A percentile compares a stretch with the other conserved stretches of the same genome.
These are phyloP conservation scores for Chloroceryle inda DNA, from an alignment of 2,797 vertebrate species.

Conservation along the genomic window DNA sequence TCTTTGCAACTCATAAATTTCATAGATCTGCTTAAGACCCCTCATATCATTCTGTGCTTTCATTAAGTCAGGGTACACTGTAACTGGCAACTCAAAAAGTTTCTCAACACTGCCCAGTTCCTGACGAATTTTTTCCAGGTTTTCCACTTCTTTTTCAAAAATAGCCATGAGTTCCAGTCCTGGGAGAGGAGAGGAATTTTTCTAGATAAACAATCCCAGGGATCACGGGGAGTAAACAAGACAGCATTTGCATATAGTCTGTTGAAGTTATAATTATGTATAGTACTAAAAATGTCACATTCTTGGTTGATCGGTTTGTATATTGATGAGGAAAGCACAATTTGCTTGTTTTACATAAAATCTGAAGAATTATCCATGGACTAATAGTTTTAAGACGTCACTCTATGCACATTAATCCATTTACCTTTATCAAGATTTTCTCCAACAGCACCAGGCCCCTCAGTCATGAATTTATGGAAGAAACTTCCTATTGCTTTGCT, in stretches of 20 bases:
- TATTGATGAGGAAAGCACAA: background rate
- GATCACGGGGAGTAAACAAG: background rate
- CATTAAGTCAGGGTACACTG: constrained; percentile 85
- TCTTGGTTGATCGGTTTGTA: background rate
- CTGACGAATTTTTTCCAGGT: constrained; percentile 80
- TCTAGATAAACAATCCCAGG: background rate
- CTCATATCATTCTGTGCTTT: constrained; percentile 90
- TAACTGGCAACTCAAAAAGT: constrained; percentile 89
- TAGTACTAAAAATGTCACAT: background rate
- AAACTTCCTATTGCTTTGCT: constrained; percentile 84
- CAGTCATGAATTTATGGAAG: constrained; percentile 82
- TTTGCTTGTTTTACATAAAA: background rate
- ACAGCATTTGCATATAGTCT: background rate
- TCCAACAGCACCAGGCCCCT: constrained; percentile 92
- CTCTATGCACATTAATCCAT: background rate
- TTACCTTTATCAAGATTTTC: constrained; percentile 92
- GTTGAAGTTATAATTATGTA: background rate
- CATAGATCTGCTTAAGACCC: constrained; percentile 87
- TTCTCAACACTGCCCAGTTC: constrained; percentile 90
- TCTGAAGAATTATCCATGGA: background rate
- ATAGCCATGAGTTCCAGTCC: constrained; percentile 84
- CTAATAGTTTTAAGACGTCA: background rate
- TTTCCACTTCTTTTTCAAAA: constrained; percentile 87
- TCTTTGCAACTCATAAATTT: constrained; percentile 87
- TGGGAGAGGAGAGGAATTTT: constrained; percentile 55